Percentiles rank a stretch among this genome's conserved stretches.
phyloP scores from a whole-genome alignment of 1,140 invertebrate species.

The Bathynomus jamesi region DNA sequence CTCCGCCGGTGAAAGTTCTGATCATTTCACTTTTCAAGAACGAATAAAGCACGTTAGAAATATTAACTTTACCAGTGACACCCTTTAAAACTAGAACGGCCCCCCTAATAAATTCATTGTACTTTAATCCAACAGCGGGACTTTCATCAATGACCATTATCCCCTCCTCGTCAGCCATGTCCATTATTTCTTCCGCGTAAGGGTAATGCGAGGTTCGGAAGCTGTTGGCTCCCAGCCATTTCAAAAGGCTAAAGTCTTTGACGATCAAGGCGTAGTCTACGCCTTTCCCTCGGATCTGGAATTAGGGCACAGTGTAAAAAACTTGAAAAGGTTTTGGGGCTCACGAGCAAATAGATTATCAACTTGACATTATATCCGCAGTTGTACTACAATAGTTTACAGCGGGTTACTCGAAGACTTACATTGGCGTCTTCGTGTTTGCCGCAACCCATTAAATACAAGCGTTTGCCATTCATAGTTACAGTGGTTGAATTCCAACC shows the following conservation, averaged over 20 bases:
- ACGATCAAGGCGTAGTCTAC: slow-evolving; percentile 53
- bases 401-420: slow-evolving; percentile 42
- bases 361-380: no score
- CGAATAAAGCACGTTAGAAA: no score
- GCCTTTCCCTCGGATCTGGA: slow-evolving; percentile 36
- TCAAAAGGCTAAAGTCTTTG: slow-evolving; percentile 87
- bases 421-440: slow-evolving; percentile 91
- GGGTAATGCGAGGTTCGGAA: slow-evolving; percentile 98
- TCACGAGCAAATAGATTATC: slow-evolving; percentile 3
- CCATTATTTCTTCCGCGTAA: slow-evolving; percentile 95
- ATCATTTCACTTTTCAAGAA: no score
- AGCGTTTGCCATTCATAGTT: slow-evolving; percentile 69
- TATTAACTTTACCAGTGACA: no score
- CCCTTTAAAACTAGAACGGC: no score
- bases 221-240: slow-evolving; percentile 90
- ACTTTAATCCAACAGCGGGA: slow-evolving; percentile 77
- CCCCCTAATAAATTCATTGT: no score
- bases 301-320: no score
- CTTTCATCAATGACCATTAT: slow-evolving; percentile 95
- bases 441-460: slow-evolving; percentile 91
- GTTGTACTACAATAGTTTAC: not conserved
- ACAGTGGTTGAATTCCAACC: slow-evolving; percentile 50
- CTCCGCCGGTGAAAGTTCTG: no score
- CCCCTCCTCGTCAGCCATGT: slow-evolving; percentile 83
- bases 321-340: no score